phyloP scores from a whole-genome alignment of 2,888 invertebrate species.

The Chaitophorus viminalis region DNA sequence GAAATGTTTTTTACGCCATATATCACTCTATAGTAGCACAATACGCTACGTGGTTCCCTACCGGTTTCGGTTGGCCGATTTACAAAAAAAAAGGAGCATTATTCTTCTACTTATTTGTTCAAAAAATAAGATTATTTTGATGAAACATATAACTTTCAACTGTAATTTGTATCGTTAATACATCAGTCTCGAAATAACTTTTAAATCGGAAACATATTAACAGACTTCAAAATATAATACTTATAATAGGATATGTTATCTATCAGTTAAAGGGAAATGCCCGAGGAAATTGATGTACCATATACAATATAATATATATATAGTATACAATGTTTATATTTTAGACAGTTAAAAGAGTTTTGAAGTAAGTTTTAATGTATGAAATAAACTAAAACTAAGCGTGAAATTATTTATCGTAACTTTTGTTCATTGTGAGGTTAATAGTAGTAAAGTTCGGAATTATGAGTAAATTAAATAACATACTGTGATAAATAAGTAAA shows the following conservation, averaged over 20 bases:
- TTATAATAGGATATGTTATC: neutral
- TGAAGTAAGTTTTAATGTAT: neutral
- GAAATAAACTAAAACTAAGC: neutral
- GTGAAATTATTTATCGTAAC: conserved; percentile 2
- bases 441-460: neutral
- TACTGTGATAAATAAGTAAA: neutral
- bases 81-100: neutral
- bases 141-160: neutral
- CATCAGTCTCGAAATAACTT: neutral
- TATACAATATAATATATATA: neutral
- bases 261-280: neutral
- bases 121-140: neutral
- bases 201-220: neutral
- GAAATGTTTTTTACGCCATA: conserved; percentile 14
- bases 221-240: too few species aligned
- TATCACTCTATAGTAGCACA: conserved; percentile 15
- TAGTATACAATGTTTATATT: neutral
- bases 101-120: neutral
- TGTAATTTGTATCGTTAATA: neutral
- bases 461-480: neutral
- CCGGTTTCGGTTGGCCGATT: conserved; percentile 2
- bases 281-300: too few species aligned
- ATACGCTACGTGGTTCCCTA: conserved; percentile 8
- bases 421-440: neutral
- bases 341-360: neutral